These are phyloP conservation scores for Bubalus kerabau DNA, from an alignment of 2,113 vertebrate species.

Conservation along the genomic window DNA sequence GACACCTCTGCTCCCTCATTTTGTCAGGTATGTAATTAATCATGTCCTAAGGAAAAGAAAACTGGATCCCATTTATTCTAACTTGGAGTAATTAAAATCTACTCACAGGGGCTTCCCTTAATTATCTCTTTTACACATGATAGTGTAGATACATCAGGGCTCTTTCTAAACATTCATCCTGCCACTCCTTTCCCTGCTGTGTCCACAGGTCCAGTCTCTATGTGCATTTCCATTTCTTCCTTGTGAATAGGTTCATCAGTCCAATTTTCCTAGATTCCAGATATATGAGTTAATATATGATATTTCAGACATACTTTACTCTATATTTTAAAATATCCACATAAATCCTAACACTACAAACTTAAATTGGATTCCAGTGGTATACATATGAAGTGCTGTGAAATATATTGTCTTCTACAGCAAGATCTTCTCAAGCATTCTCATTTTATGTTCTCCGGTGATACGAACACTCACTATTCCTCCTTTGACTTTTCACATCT, in stretches of 20 bases:
- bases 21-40: background rate
- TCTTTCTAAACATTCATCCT: background rate
- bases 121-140: background rate
- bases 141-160: rapidly evolving
- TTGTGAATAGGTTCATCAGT: background rate
- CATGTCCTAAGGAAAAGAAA: background rate
- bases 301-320: background rate
- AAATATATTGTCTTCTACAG: background rate
- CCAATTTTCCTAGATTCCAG: background rate
- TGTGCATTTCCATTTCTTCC: background rate
- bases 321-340: background rate
- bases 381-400: background rate
- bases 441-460: background rate
- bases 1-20: background rate
- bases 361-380: background rate
- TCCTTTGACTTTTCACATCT: background rate
- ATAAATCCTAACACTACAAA: background rate
- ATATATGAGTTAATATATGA: background rate
- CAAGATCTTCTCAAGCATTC: background rate
- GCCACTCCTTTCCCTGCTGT: background rate
- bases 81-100: background rate
- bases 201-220: background rate
- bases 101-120: background rate
- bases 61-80: background rate
- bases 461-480: too few species aligned